phyloP scores from a whole-genome alignment of 2,888 invertebrate genomes.

The Oligia latruncula region DNA sequence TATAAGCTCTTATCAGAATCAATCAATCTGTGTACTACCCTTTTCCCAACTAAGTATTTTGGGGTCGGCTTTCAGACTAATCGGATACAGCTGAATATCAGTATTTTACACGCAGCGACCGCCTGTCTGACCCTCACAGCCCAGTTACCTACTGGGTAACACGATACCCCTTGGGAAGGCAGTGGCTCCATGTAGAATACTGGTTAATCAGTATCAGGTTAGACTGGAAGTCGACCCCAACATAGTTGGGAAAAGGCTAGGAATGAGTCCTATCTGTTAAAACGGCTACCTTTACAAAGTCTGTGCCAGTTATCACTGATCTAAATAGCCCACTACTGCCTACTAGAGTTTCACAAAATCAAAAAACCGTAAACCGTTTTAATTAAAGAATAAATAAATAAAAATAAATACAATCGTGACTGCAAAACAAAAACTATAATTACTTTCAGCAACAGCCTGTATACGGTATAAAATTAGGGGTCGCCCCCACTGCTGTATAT shows the following conservation, averaged over 20 bases:
- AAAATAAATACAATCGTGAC: neutral
- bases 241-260: too few relatives aligned
- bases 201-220: too few relatives aligned
- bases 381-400: too few relatives aligned
- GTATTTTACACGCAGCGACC: neutral
- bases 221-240: too few relatives aligned
- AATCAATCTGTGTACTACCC: neutral
- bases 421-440: slow-evolving; percentile 17
- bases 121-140: neutral
- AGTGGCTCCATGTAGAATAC: too few relatives aligned
- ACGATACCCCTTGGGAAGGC: neutral
- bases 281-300: too few relatives aligned
- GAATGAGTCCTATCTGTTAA: too few relatives aligned
- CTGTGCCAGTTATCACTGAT: too few relatives aligned
- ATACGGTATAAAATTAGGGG: slow-evolving; percentile 72
- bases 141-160: neutral
- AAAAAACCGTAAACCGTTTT: neutral
- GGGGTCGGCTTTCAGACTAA: neutral
- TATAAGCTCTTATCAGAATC: neutral
- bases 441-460: slow-evolving; percentile 59
- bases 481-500: slow-evolving; percentile 65
- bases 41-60: neutral
- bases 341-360: neutral
- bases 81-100: neutral
- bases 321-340: neutral